Evolutionary conservation across 2,113 vertebrate genomes (phyloP), one percentile per base, ranked within the genome.

Genomic region (Symphodus melops): DNA sequence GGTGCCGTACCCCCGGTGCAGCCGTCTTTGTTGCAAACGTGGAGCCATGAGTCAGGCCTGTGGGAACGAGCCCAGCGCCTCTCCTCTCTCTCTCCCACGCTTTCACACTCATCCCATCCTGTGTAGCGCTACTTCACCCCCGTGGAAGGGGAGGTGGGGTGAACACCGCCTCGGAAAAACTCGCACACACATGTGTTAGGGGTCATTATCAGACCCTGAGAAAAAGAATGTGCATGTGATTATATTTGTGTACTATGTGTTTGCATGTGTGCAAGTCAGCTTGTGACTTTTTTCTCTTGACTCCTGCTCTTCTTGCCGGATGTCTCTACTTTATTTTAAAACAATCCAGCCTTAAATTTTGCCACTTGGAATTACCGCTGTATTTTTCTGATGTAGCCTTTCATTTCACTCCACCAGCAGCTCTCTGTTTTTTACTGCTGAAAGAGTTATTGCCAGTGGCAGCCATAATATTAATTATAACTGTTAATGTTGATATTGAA

Each of bases 61-160:
- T 93, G 89, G 86, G 88, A 91, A 92, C 85, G 52, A 79, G 75
- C 77, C 81, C 71, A 64, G 72, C 81, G 84, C 82, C 82, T 84
- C 81, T 84, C 81, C 87, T 82, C 78, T 90, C 79, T 73, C 82
- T 89, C 89, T 91, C 90, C 87, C 89, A 90, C 91, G 86, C 89
- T 86, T 86, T 90, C 90, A 88, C 90, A 82, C 88, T 90, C 88
- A 81, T 87, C 83, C 83, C 81, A 86, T 89, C 84, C 79, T 77
- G 75, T 86, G 83, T 65, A 73, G 81, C 78, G 86, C 85, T 36
- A 13, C 71, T 73, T 92, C 86, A 80, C 82, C 84, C 82, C 84
- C 63, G 61, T 59, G 77, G 82, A 68, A 84, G 77, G 64, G 76
- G 87, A 76, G 82, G 75, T 71, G 88, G 81, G 28, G 82, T 77